Evolutionary conservation across 37 sponge, comb jelly and placozoan species (phyloP).

Genomic region (Haliclona indistincta): DNA sequence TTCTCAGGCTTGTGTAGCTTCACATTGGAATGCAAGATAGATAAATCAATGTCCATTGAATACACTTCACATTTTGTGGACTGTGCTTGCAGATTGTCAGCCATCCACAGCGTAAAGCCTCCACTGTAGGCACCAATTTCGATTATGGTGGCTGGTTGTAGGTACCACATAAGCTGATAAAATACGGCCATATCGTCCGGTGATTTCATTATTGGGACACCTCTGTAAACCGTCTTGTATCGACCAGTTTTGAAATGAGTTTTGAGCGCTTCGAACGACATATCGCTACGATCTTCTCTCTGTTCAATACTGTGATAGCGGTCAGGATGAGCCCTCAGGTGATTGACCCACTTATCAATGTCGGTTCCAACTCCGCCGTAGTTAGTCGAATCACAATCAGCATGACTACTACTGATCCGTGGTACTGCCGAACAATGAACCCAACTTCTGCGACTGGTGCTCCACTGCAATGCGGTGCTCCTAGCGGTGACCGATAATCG

Average conservation of each 20-base stretch:
- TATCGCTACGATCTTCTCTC: conserved; percentile 53
- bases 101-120: conserved; percentile 61
- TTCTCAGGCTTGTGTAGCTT: conserved; percentile 44
- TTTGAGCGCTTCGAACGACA: conserved; percentile 17
- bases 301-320: conserved; percentile 47
- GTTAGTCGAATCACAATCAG: too few species aligned
- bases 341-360: too few species aligned
- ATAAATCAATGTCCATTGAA: conserved; percentile 51
- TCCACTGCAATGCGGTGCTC: too few species aligned
- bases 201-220: conserved; percentile 46
- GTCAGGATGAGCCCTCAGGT: too few species aligned
- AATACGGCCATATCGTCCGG: conserved; percentile 74
- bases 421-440: too few species aligned
- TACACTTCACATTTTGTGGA: conserved; percentile 28
- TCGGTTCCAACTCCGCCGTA: too few species aligned
- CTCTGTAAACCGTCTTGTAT: conserved; percentile 5
- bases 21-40: conserved; percentile 19
- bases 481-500: too few species aligned
- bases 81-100: conserved; percentile 32
- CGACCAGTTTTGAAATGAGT: conserved; percentile 7
- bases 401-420: too few species aligned
- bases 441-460: too few species aligned
- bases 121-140: conserved; percentile 68
- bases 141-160: conserved; percentile 55
- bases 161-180: conserved; percentile 41